Evolutionary conservation across 2,797 vertebrate genomes (phyloP).

Genomic region (Pyrocephalus nanus): DNA sequence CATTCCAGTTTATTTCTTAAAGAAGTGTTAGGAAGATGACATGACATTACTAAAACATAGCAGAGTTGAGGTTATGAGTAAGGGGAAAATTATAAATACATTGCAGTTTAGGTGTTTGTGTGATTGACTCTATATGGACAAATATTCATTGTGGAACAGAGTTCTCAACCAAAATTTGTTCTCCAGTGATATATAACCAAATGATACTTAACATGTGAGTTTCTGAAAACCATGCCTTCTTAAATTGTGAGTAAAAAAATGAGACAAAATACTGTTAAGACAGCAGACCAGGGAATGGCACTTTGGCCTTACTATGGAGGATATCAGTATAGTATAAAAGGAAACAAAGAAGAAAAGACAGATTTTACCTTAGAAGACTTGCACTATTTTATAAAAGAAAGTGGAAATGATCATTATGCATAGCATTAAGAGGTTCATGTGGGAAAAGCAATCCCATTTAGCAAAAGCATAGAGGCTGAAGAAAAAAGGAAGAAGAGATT

Average conservation of each 20-base stretch:
- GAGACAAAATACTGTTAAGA: neutral
- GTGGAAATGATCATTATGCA: neutral
- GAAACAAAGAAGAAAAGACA: neutral
- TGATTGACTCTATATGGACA: neutral
- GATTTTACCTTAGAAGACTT: neutral
- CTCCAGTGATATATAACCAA: neutral
- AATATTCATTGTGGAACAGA: neutral
- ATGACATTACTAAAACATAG: neutral
- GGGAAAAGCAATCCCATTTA: constrained; percentile 47
- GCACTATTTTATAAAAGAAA: neutral
- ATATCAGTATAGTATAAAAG: neutral
- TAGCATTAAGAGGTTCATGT: neutral
- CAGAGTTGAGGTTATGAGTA: neutral
- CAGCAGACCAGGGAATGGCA: neutral
- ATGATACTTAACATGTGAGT: neutral
- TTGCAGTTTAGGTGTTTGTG: neutral
- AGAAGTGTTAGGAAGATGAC: neutral
- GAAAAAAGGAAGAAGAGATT: constrained; percentile 35
- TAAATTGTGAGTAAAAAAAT: neutral
- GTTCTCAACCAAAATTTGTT: neutral
- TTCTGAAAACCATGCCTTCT: neutral
- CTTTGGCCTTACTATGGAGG: neutral
- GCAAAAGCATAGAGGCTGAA: constrained; percentile 12
- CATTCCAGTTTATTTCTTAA: neutral
- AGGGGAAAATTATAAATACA: neutral